Evolutionary conservation across 2,113 vertebrate species (phyloP).

Genomic region (Erpornis zantholeuca): DNA sequence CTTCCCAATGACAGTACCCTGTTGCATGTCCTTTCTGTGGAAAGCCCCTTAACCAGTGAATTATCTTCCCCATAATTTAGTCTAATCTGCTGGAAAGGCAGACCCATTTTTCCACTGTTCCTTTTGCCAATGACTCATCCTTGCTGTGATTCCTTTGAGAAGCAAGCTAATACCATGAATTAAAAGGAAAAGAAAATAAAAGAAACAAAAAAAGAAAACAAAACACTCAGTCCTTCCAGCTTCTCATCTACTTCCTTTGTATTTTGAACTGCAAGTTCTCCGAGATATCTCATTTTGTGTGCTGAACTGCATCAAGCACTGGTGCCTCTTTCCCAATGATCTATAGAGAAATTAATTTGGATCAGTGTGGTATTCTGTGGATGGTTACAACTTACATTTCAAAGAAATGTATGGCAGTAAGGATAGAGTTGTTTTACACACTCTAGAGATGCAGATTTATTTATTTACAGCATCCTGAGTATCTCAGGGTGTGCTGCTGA

Average conservation of each 20-base stretch:
- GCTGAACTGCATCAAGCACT: background rate
- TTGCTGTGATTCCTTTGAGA: background rate
- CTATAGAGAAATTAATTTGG: background rate
- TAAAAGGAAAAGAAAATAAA: background rate
- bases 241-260: background rate
- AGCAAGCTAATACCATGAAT: background rate
- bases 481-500: background rate
- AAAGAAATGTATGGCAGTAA: background rate
- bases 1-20: accelerated
- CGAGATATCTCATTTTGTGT: background rate
- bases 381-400: background rate
- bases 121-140: background rate
- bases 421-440: background rate
- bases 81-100: background rate
- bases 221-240: background rate
- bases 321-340: background rate
- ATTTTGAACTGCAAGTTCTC: background rate
- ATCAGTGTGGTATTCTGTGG: background rate
- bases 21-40: background rate
- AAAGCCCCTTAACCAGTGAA: background rate
- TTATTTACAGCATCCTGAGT: background rate
- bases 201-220: accelerated
- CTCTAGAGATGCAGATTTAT: background rate
- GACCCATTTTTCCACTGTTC: background rate
- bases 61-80: background rate